Percentiles rank a stretch among this genome's conserved stretches.
phyloP scores from a whole-genome alignment of 2,113 vertebrate species.

The Macrotis lagotis region DNA sequence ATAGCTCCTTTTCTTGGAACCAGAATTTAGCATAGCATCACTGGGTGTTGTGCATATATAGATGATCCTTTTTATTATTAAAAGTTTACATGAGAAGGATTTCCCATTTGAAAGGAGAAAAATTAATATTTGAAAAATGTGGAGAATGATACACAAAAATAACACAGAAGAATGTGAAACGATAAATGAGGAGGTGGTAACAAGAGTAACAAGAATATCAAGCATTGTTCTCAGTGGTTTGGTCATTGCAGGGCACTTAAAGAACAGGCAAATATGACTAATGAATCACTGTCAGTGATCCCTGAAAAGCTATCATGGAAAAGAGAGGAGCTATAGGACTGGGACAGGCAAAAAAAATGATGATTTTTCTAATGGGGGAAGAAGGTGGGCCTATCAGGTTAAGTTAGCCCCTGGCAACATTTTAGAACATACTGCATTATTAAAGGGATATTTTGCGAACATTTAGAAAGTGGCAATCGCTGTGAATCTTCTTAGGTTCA shows the following conservation, averaged over 20 bases:
- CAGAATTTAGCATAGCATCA: background rate
- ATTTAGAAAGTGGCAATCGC: background rate
- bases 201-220: background rate
- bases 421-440: background rate
- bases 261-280: background rate
- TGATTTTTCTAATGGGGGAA: background rate
- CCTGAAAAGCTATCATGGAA: background rate
- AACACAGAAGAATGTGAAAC: background rate
- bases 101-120: background rate
- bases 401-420: background rate
- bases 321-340: background rate
- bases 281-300: background rate
- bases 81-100: background rate
- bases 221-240: slow-evolving; percentile 3
- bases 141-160: background rate
- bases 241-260: background rate
- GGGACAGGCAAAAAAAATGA: background rate
- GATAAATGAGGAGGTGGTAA: background rate
- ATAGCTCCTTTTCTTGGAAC: background rate
- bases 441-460: background rate
- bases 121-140: background rate
- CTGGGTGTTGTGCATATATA: background rate
- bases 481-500: background rate
- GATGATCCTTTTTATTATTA: background rate
- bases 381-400: background rate